Evolutionary conservation across 2,797 vertebrate genomes (phyloP).

Genomic region (Galagoides demidoff): DNA sequence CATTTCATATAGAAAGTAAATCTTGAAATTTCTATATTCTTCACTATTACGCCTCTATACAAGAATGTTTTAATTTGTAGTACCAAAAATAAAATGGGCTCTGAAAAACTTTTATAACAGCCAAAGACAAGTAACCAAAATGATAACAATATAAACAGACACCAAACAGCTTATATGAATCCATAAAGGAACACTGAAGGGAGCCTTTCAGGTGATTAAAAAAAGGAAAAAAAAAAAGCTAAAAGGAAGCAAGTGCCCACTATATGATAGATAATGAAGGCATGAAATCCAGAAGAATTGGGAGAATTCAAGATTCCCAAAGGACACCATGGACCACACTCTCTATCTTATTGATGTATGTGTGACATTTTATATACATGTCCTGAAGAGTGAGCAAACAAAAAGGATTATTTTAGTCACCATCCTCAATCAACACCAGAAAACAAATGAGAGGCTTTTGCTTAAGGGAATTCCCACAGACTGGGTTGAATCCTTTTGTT

Average conservation of each 20-base stretch:
- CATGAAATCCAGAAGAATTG: conserved; percentile 2
- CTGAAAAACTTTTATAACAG: conserved; percentile 33
- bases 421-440: conserved; percentile 36
- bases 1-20: conserved; percentile 30
- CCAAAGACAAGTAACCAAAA: conserved; percentile 57
- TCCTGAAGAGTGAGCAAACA: background rate
- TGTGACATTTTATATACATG: background rate
- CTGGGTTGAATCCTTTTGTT: background rate
- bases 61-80: conserved; percentile 34
- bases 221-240: background rate
- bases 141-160: background rate
- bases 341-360: background rate
- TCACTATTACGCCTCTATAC: background rate
- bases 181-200: background rate
- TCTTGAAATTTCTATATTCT: conserved; percentile 44
- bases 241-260: background rate
- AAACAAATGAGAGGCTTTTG: conserved; percentile 22
- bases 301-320: conserved; percentile 17
- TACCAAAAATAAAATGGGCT: conserved; percentile 46
- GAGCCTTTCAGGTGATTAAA: background rate
- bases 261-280: background rate
- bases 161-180: background rate
- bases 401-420: background rate
- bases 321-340: background rate
- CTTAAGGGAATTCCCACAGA: conserved; percentile 43